Base-by-base conservation (phyloP, 2,113 vertebrate genomes). In the Macrotis lagotis region DNA sequence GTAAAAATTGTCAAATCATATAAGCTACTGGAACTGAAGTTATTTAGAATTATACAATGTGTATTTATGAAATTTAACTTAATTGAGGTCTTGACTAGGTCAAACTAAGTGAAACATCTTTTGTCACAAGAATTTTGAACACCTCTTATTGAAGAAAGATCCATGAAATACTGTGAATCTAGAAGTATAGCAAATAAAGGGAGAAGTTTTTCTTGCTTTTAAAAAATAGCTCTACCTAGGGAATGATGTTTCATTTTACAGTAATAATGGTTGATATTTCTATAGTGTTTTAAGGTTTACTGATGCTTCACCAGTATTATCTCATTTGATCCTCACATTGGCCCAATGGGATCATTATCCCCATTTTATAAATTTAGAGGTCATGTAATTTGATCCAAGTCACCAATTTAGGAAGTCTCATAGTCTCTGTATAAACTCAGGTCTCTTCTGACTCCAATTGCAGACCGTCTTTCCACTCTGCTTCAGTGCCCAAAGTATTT, bases 31-130 rank as follows among this genome's bases (percentile, higher is more conserved):
- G 48, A 94, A 74, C 5, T n/a, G 19, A 2, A 93, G 53, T 91
- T 97, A 92, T 44, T 91, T 96, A 53, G 94, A 96, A 94, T n/a
- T 91, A 94, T 53, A 89, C 10, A 91, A 94, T 55, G 31, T 55
- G 93, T 92, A 91, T 31, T 92, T 66, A 95, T 48, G 47, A 28
- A 28, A 52, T 94, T 92, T 91, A 66, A 91, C 94, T 94, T 94
- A 16, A 92, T 91, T 93, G 96, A 95, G 90, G 48, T 48, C n/a
- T 28, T 90, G 28, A 3, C 90, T 53, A 93, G 52, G 59, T 83
- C 22, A 22, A 59, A 91, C 28, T 16, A 90, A n/a, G n/a, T n/a
- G n/a, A 95, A 94, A 94, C 90, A 19, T 88, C 11, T 94, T 19
- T 51, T 94, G 90, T 90, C 9, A 93, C 51, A 74, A 47, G 91